Evolutionary conservation across 2,113 vertebrate species (phyloP), one percentile per base, ranked within the genome.

Genomic region (Apodemus sylvaticus): DNA sequence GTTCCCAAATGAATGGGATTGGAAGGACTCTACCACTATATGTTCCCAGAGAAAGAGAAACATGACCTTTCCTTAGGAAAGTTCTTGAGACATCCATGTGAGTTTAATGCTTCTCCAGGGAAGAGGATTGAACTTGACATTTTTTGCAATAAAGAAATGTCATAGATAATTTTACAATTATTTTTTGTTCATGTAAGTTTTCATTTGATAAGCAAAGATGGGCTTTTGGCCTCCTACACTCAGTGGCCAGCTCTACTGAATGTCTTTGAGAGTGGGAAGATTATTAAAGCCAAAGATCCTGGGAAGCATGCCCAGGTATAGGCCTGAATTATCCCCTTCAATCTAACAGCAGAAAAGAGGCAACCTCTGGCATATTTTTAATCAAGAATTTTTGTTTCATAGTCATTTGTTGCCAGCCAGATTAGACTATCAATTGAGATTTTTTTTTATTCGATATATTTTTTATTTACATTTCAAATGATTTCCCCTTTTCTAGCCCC

Each of bases 181-280:
- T 0, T 62, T 51, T 85, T 29, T 88, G 6, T 62, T 94, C 24
- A 20, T 55, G 11, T 60, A 51, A 76, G 58, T 95, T 82, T 48
- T 74, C 60, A 91, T 86, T 83, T 96, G 89, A 79, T 64, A 76
- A 53, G 29, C 45, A 91, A 82, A 90, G 26, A 86, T 26, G 89
- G 53, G n/a, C n/a, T n/a, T n/a, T 53, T 87, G 26, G 74, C 51
- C 16, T 86, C 74, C 29, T 10, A 31, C 19, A 55, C 24, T 22
- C 10, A 48, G 39, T 45, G 64, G 3, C 10, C 66, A 36, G 17
- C 1, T n/a, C 91, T 26, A 34, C 3, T 74, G 53, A 85, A 7
- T 68, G 31, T 73, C 29, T 90, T 17, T 58, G 51, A 29, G 34
- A 79, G 3, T 24, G 62, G 24, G 19, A 82, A 82, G 66, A 4